Evolutionary conservation across 2,888 invertebrate species (phyloP), one percentile per base, ranked within the genome.

Genomic region (Alloscopus bannaensis): DNA sequence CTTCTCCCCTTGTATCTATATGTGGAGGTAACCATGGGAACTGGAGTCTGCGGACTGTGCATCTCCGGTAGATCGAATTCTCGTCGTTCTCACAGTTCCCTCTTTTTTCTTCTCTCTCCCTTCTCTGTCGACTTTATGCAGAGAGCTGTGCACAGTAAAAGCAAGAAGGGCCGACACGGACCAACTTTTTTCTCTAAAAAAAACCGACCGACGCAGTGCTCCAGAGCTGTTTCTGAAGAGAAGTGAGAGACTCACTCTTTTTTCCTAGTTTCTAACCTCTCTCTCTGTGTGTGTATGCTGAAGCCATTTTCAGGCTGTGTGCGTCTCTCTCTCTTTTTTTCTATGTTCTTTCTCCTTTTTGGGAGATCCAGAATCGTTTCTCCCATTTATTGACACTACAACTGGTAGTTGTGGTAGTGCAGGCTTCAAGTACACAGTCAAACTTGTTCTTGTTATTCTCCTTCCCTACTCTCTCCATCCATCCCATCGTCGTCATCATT

Each of bases 31-130:
- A 57, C 82, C 84, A 85, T 84, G 84, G 84, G 31, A 80, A 85
- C 86, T 83, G 85, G 86, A 86, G 85, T 86, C 86, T 86, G 86
- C 86, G 86, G 85, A 83, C 80, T 86, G 73, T 77, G 80, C 52
- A 85, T 85, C 85, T 84, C 81, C 42, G 42, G 24, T 55, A 64
- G 75, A 83, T 85, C 85, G 85, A 84, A 86, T 80, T 75, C 64
- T 76, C 47, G 47, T 73, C 76, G 70, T 80, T 70, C 71, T 42
- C 64, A 42, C 40, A 60, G n/a, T n/a, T n/a, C n/a, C n/a, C n/a
- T n/a, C n/a, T n/a, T n/a, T n/a, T n/a, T n/a, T n/a, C 36, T 59
- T 70, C 59, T 28, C 65, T 31, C 59, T 65, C 65, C n/a, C 64
- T 45, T 28, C 6, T 26, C 64, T 45, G 28, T 64, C 47, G 36